Base-by-base conservation (phyloP, 2,113 vertebrate genomes). In the Corythornis cristatus region DNA sequence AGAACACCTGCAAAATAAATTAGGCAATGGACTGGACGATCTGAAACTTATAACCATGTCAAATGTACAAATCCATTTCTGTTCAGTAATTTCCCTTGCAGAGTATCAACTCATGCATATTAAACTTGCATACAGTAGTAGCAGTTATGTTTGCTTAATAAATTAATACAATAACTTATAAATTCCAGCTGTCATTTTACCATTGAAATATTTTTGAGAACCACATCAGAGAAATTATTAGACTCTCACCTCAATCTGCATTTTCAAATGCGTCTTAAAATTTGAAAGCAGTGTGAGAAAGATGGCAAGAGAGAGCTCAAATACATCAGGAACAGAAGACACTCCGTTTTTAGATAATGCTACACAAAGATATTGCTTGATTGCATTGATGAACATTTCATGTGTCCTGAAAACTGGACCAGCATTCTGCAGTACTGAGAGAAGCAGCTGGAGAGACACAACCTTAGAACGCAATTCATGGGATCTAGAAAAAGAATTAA, bases 341-440 rank as follows among this genome's bases (percentile, higher is more conserved):
- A 99, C 99, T 26, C 99, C 99, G 1, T 99, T 99, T 95, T 99
- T 99, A 81, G 99, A 99, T 75, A 99, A 95, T 1, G 99, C 99
- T 96, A 99, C 99, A 54, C 99, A 99, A 90, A 99, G 98, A 80
- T 99, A 99, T 61, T 99, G 99, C 95, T 99, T 99, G 97, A 99
- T 99, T 48, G 99, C 99, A 42, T 99, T 99, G 96, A 99, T 98
- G 62, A 99, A 99, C 99, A 99, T 99, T 97, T 99, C 99, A 1
- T 99, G 99, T 4, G 99, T 99, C 96, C 99, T 98, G 95, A 99
- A 99, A 84, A 99, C 98, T 0, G 99, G 99, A 25, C 99, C 99
- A 4, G 99, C 99, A 4, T 98, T 99, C 97, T 99, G 99, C 84
- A 99, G 97, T 85, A 99, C 99, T 0, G 99, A 99, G 29, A 99